Base-by-base conservation (phyloP, 1,140 invertebrate species). In the Limonius californicus region DNA sequence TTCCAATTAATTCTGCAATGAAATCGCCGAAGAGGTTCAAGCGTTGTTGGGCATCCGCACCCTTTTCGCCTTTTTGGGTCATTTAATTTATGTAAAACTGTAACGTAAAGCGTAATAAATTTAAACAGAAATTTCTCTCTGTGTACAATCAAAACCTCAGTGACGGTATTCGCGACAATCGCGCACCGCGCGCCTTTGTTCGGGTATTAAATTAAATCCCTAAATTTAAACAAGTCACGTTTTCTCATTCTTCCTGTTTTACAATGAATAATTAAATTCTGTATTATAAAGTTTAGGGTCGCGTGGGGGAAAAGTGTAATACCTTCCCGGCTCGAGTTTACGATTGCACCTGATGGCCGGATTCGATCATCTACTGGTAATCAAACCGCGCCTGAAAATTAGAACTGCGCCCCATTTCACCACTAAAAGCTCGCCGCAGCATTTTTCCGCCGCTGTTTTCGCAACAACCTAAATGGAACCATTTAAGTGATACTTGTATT, bases 151-250 rank as follows among this genome's bases (percentile, higher is more conserved):
- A 39, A 39, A 39, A 39, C 35, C 35, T 39, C 35, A 39, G 35
- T 39, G 35, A 39, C 35, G 35, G 35, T 39, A 39, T 39, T 50
- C 16, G 45, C 45, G 45, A 50, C 45, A 50, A 50, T 50, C 45
- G 45, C 45, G 15, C 15, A 50, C 23, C 23, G 45, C 8, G 6
- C 16, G 45, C 45, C 45, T 50, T 50, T 50, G 45, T 50, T 18
- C 45, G 45, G 45, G 45, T 21, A 50, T 50, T 50, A 50, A 50
- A 50, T 50, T 50, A 50, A 50, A 50, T 50, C 45, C 45, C 45
- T 50, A 50, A 50, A 50, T 50, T 50, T 50, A 50, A 50, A 50
- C 45, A 50, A 50, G 45, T 50, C 45, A 50, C 45, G 45, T 50
- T 50, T 50, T 50, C 45, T 50, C 45, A 50, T 50, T 50, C 45